Conservation (phyloP, 2,113 vertebrate genomes). For the Urocolius indicus region DNA sequence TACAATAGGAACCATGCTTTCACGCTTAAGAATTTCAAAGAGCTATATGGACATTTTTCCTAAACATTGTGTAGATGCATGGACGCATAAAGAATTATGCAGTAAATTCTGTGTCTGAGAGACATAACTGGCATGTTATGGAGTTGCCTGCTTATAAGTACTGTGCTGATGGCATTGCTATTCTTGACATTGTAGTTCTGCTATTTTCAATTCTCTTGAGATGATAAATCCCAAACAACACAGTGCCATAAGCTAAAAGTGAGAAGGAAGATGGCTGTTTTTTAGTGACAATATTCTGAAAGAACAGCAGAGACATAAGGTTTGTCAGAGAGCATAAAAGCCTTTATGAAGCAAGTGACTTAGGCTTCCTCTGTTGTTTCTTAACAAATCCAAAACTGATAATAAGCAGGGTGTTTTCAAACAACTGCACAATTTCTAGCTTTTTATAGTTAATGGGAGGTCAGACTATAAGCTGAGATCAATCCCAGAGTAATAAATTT, state of each 20-base stretch:
- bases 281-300: background rate
- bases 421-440: background rate
- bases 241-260: background rate
- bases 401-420: background rate
- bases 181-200: background rate
- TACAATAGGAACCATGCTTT: constrained; percentile 10
- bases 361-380: constrained; percentile 30
- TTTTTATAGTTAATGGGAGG: constrained; percentile 51
- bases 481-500: constrained; percentile 58
- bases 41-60: constrained; percentile 1
- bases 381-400: background rate
- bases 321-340: constrained; percentile 35
- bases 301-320: background rate
- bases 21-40: constrained; percentile 10
- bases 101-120: constrained; percentile 25
- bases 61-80: constrained; percentile 29
- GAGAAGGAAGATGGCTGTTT: background rate
- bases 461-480: constrained; percentile 10
- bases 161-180: constrained; percentile 9
- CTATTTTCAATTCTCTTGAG: background rate
- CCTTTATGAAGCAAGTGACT: background rate
- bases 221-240: background rate
- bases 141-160: background rate
- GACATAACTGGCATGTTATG: background rate
- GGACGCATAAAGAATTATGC: background rate